Percentiles rank a stretch among this genome's conserved stretches.
phyloP scores from a whole-genome alignment of 2,113 vertebrate genomes.

The Dasyprocta punctata region DNA sequence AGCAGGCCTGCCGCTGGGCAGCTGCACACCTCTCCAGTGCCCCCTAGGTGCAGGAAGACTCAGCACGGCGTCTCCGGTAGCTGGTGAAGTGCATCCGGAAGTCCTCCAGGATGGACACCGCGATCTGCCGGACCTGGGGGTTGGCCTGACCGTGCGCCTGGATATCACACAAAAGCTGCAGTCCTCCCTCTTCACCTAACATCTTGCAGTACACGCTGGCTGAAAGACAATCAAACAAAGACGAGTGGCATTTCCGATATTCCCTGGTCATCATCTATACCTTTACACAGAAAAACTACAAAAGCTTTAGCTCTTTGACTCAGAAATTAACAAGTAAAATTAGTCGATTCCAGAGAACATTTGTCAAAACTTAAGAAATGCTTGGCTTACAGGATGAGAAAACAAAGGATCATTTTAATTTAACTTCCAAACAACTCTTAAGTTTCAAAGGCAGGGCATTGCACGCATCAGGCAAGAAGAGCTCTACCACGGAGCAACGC shows the following conservation, averaged over 20 bases:
- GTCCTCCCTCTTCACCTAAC: constrained; percentile 91
- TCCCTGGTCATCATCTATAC: not conserved
- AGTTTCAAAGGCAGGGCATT: not conserved
- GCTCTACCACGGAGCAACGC: not conserved
- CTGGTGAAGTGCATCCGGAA: constrained; percentile 85
- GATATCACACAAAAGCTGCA: constrained; percentile 88
- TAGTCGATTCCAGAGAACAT: not conserved
- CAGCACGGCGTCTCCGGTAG: constrained; percentile 75
- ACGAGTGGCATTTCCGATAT: constrained; percentile 36
- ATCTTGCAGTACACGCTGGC: constrained; percentile 93
- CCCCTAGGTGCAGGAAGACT: not conserved
- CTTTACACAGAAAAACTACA: constrained; percentile 9
- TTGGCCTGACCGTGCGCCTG: constrained; percentile 86
- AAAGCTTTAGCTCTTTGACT: not conserved
- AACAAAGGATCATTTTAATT: not conserved
- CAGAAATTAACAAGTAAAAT: constrained; percentile 47
- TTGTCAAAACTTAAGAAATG: constrained; percentile 3
- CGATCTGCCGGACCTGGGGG: constrained; percentile 85
- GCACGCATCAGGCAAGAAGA: too few species aligned
- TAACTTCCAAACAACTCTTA: not conserved
- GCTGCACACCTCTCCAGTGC: not conserved
- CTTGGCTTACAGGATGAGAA: not conserved
- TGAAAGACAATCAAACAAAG: constrained; percentile 74
- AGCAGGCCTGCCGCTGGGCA: not conserved
- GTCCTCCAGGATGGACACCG: constrained; percentile 89